Percentiles rank a stretch among this genome's conserved stretches.
phyloP scores from a whole-genome alignment of 2,888 invertebrate genomes.

The Agrotis ipsilon region DNA sequence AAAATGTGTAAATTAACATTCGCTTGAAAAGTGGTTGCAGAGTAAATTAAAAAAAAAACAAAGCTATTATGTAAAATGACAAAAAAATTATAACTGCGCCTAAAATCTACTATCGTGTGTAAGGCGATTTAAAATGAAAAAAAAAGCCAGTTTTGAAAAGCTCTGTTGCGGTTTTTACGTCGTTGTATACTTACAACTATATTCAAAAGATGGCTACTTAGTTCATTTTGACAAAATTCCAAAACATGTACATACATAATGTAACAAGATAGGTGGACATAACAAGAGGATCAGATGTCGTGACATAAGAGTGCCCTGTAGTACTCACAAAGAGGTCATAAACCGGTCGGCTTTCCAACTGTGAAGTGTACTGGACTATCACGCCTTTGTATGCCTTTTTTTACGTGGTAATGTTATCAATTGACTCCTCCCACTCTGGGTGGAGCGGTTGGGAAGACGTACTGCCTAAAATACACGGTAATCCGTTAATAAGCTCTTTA shows the following conservation, averaged over 20 bases:
- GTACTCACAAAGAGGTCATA: conserved; percentile 25
- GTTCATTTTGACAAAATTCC: background rate
- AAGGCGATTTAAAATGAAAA: no score
- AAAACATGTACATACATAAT: background rate
- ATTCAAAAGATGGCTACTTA: background rate
- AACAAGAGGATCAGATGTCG: conserved; percentile 49
- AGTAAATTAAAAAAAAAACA: no score
- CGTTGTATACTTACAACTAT: background rate
- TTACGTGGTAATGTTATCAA: no score
- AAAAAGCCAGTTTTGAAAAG: background rate
- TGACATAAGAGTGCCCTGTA: conserved; percentile 9
- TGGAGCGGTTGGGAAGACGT: no score
- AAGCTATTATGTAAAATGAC: no score
- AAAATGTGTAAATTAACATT: no score
- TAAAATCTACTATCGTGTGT: no score
- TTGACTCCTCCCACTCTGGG: no score
- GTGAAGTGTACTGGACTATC: background rate
- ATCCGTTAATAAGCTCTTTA: no score
- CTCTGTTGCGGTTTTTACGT: background rate
- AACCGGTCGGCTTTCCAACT: conserved; percentile 46
- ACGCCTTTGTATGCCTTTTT: background rate
- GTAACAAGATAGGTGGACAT: conserved; percentile 29
- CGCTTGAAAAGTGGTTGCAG: no score
- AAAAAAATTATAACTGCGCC: no score
- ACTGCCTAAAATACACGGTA: no score